phyloP scores from a whole-genome alignment of 2,888 invertebrate species.

The Girardia tigrina region DNA sequence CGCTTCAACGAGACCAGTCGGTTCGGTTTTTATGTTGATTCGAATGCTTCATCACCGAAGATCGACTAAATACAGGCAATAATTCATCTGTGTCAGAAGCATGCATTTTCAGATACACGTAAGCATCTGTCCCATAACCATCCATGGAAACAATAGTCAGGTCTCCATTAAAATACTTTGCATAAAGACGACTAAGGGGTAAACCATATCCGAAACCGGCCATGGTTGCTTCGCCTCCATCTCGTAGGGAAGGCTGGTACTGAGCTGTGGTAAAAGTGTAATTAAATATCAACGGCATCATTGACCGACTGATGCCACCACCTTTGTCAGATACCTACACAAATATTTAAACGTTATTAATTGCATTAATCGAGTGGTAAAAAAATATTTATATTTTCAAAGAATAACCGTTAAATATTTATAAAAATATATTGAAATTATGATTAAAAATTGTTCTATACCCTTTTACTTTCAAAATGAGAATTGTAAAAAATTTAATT shows the following conservation, averaged over 20 bases:
- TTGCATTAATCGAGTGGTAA: too few relatives aligned
- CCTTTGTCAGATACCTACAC: constrained; percentile 78
- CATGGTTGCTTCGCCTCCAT: constrained; percentile 39
- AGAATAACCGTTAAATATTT: too few relatives aligned
- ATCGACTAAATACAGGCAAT: constrained; percentile 88
- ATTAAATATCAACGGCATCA: constrained; percentile 72
- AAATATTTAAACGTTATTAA: too few relatives aligned
- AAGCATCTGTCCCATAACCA: constrained; percentile 88
- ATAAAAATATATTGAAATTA: too few relatives aligned
- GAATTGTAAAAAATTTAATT: too few relatives aligned
- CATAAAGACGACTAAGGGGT: constrained; percentile 85
- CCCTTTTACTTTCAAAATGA: too few relatives aligned
- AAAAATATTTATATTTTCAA: too few relatives aligned
- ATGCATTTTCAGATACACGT: constrained; percentile 79
- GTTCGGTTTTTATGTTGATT: constrained; percentile 62
- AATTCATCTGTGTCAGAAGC: constrained; percentile 88
- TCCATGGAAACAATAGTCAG: constrained; percentile 78
- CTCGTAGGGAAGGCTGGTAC: too few relatives aligned
- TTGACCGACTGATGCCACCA: constrained; percentile 73
- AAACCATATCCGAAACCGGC: constrained; percentile 80
- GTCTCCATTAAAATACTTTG: constrained; percentile 93
- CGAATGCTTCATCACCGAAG: constrained; percentile 72
- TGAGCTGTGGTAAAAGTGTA: constrained; percentile 99
- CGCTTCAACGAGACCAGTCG: constrained; percentile 78
- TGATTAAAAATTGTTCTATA: too few relatives aligned